phyloP scores from a whole-genome alignment of 2,797 vertebrate species.

The Bufotes viridis region DNA sequence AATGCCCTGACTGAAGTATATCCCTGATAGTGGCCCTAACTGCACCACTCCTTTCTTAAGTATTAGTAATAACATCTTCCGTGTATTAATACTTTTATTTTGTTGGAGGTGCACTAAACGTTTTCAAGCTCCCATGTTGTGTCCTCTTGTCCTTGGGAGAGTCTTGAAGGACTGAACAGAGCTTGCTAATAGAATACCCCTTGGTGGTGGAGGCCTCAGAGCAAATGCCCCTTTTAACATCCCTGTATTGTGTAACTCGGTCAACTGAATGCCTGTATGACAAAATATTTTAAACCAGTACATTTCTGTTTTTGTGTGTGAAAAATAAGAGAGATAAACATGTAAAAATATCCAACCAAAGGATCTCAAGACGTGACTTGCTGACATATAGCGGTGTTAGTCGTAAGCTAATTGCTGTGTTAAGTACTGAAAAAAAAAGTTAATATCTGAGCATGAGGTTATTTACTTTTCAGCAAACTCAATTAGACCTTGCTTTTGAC shows the following conservation, averaged over 20 bases:
- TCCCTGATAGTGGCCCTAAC: too few species aligned
- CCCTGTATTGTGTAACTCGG: too few species aligned
- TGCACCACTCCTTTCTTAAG: too few species aligned
- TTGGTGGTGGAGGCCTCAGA: not conserved
- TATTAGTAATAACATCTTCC: too few species aligned
- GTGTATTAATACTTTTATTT: too few species aligned
- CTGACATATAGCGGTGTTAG: slow-evolving; percentile 16
- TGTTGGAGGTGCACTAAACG: too few species aligned
- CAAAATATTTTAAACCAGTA: not conserved
- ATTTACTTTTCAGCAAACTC: slow-evolving; percentile 32
- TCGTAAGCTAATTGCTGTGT: slow-evolving; percentile 26
- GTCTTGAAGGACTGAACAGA: too few species aligned
- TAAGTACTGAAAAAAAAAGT: slow-evolving; percentile 1
- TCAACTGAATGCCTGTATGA: not conserved
- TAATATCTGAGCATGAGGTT: slow-evolving; percentile 20
- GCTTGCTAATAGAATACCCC: too few species aligned
- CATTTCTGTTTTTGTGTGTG: not conserved
- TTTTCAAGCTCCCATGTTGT: too few species aligned
- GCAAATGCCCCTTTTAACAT: not conserved
- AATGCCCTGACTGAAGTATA: too few species aligned
- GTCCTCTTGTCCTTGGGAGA: too few species aligned
- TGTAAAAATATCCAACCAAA: not conserved
- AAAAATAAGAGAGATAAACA: not conserved
- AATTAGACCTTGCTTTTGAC: slow-evolving; percentile 25
- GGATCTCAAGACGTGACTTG: slow-evolving; percentile 4